These are phyloP conservation scores for Melieria omissa DNA, from an alignment of 2,888 invertebrate species.

Conservation along the genomic window DNA sequence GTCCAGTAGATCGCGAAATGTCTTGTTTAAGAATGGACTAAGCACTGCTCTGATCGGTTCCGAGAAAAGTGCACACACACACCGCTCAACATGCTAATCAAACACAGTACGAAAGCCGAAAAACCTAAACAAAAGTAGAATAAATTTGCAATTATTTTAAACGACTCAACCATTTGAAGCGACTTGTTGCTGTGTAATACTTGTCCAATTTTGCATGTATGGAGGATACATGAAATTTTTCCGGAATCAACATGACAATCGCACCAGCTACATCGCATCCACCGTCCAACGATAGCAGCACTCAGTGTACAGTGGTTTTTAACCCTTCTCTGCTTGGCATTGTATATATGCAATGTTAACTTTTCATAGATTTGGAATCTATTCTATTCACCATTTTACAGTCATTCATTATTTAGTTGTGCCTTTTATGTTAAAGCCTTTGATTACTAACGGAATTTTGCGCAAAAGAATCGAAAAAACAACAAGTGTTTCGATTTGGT, in stretches of 20 bases:
- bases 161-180: background rate
- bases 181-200: background rate
- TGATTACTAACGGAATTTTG: too few relatives aligned
- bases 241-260: conserved; percentile 52
- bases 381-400: too few relatives aligned
- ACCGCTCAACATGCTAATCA: conserved; percentile 56
- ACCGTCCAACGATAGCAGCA: conserved; percentile 56
- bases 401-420: too few relatives aligned
- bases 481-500: too few relatives aligned
- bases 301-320: conserved; percentile 56
- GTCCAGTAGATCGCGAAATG: conserved; percentile 56
- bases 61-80: conserved; percentile 52
- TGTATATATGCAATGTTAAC: too few relatives aligned
- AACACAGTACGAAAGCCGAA: conserved; percentile 56
- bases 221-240: conserved; percentile 46
- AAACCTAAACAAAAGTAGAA: conserved; percentile 45
- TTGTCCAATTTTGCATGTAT: conserved; percentile 46
- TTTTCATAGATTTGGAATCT: too few relatives aligned
- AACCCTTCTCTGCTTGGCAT: too few relatives aligned
- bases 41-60: conserved; percentile 40
- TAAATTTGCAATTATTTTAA: background rate
- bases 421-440: too few relatives aligned
- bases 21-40: conserved; percentile 57
- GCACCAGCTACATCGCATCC: conserved; percentile 57
- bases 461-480: too few relatives aligned